Percentiles rank a stretch among this genome's conserved stretches.
Conservation (phyloP, 2,797 vertebrate species). For the Sebastes nivosus region DNA sequence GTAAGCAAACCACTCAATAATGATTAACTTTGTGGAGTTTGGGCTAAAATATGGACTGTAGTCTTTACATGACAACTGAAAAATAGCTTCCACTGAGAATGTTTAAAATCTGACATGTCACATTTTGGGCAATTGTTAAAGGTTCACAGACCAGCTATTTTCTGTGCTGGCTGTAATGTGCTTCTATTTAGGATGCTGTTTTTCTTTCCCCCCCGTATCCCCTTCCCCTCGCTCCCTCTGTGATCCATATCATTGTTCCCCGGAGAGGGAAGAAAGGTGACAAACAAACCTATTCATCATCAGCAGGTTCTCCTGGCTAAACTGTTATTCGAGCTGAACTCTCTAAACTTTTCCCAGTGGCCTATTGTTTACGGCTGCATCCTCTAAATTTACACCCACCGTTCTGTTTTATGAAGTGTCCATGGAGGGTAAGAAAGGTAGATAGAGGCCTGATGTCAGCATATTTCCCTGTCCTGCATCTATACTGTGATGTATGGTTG, state of each 20-base stretch:
- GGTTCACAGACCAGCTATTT: conserved; percentile 60
- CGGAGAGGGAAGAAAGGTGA: conserved; percentile 77
- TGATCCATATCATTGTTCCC: conserved; percentile 82
- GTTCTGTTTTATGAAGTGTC: conserved; percentile 84
- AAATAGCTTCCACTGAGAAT: conserved; percentile 51
- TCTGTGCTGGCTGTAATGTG: conserved; percentile 61
- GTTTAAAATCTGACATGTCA: conserved; percentile 63
- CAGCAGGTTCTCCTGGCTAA: conserved; percentile 79
- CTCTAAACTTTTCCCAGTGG: conserved; percentile 82
- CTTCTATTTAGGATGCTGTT: conserved; percentile 66
- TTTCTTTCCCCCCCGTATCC: conserved; percentile 44
- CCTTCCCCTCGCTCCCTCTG: conserved; percentile 61
- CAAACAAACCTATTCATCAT: conserved; percentile 84
- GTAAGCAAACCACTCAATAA: conserved; percentile 38
- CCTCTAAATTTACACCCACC: conserved; percentile 81
- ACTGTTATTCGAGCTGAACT: conserved; percentile 83
- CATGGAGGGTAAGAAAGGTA: conserved; percentile 77
- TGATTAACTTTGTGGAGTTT: conserved; percentile 53
- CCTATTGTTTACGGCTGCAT: conserved; percentile 81
- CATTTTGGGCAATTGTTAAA: conserved; percentile 52
- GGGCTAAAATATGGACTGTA: conserved; percentile 48
- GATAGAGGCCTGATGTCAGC: conserved; percentile 79
- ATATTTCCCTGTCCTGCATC: conserved; percentile 76
- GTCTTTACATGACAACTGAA: conserved; percentile 41
- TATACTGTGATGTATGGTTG: conserved; percentile 74